A percentile compares a stretch with the other conserved stretches of the same genome.
Evolutionary conservation across 2,113 vertebrate species (phyloP).

Genomic region (Laterallus jamaicensis): DNA sequence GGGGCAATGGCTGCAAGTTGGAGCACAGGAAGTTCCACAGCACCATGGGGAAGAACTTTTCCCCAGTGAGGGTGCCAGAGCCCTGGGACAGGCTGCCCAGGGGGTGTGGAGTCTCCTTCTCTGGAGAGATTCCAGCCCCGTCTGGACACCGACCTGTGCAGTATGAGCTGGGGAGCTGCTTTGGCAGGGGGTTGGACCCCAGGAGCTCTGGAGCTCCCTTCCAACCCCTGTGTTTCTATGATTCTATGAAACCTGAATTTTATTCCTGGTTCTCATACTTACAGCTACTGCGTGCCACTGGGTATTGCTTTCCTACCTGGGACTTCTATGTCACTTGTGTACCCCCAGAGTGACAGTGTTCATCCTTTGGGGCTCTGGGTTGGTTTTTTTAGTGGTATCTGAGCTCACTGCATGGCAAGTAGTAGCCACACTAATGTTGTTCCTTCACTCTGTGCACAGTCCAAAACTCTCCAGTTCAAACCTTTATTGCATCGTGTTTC

Average conservation of each 20-base stretch:
- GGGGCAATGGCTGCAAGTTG: no score
- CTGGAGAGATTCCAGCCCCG: no score
- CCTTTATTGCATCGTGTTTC: neutral
- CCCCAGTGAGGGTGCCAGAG: no score
- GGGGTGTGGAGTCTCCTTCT: no score
- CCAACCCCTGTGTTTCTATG: no score
- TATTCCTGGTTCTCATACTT: neutral
- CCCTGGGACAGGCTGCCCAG: no score
- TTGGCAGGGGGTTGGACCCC: no score
- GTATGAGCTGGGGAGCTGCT: no score
- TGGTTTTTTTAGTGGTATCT: neutral
- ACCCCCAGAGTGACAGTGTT: neutral
- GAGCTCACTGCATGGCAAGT: neutral
- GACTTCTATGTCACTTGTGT: neutral
- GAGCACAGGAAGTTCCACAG: no score
- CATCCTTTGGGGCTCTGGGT: neutral
- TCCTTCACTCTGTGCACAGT: neutral
- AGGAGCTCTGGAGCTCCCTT: no score
- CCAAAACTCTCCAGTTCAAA: neutral
- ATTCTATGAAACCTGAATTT: neutral
- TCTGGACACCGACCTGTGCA: no score
- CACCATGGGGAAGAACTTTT: no score
- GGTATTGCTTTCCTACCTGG: neutral
- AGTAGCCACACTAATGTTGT: neutral
- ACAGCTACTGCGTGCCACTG: neutral